Evolutionary conservation across 1,140 invertebrate species (phyloP).

Genomic region (Macrobrachium nipponense): DNA sequence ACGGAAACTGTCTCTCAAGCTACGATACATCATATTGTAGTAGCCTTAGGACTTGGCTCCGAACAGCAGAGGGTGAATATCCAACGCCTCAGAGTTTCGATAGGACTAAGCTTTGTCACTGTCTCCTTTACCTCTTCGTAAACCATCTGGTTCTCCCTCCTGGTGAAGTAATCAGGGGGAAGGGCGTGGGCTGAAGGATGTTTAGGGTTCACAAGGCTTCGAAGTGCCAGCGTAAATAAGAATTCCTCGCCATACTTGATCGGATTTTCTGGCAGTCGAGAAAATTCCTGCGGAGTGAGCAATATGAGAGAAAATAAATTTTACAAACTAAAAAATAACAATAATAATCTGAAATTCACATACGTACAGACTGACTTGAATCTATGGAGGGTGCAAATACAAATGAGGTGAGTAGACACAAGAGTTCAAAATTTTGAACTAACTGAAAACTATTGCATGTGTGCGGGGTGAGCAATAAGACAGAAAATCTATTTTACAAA

Average conservation of each 20-base stretch:
- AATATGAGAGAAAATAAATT: neutral
- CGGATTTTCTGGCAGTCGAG: conserved; percentile 14
- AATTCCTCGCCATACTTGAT: conserved; percentile 19
- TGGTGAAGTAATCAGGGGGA: conserved; percentile 28
- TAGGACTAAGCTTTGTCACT: neutral
- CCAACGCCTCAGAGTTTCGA: neutral
- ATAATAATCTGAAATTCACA: no score
- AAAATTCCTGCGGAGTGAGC: conserved; percentile 29
- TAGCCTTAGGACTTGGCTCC: no score
- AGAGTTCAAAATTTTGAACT: no score
- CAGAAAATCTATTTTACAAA: no score
- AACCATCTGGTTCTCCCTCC: conserved; percentile 49
- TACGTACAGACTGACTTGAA: no score
- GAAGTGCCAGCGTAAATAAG: conserved; percentile 41
- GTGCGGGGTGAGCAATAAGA: no score
- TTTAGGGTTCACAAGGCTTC: conserved; percentile 33
- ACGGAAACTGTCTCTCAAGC: no score
- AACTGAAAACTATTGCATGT: no score
- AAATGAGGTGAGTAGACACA: no score
- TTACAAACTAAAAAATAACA: neutral
- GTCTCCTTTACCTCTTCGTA: conserved; percentile 38
- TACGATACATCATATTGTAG: no score
- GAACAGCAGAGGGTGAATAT: no score
- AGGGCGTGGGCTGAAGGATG: conserved; percentile 16
- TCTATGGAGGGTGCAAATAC: no score